Conservation (phyloP, 2,888 invertebrate genomes). For the Agrotis puta region DNA sequence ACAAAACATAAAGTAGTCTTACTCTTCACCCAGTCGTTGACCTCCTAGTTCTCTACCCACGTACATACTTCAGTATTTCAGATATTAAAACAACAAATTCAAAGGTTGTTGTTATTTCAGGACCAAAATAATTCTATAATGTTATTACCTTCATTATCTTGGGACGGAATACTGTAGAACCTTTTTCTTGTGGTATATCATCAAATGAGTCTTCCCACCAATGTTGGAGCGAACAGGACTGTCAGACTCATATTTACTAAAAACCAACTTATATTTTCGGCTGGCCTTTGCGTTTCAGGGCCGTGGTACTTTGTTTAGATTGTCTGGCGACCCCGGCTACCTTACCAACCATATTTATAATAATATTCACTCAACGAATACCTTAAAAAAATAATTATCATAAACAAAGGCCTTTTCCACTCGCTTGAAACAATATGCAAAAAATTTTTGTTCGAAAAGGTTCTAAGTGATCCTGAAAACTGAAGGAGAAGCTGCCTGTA, state of each 20-base stretch:
- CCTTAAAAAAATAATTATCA: slow-evolving; percentile 14
- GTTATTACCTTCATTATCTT: slow-evolving; percentile 27
- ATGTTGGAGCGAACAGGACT: no score
- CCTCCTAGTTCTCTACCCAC: neutral
- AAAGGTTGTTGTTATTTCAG: slow-evolving; percentile 48
- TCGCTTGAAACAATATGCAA: slow-evolving; percentile 40
- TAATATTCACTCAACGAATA: slow-evolving; percentile 31
- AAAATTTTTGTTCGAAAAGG: slow-evolving; percentile 22
- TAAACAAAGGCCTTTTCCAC: neutral
- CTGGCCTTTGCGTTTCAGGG: no score
- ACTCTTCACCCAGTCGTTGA: neutral
- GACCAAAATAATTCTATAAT: slow-evolving; percentile 42
- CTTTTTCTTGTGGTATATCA: slow-evolving; percentile 28
- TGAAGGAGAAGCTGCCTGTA: neutral
- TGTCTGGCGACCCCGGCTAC: no score
- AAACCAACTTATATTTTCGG: no score
- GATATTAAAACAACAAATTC: slow-evolving; percentile 35
- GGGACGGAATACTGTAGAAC: slow-evolving; percentile 13
- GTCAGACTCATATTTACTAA: no score
- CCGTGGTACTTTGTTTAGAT: no score
- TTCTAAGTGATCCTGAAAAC: slow-evolving; percentile 20
- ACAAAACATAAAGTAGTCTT: neutral
- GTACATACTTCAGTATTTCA: neutral
- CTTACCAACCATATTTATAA: slow-evolving; percentile 39
- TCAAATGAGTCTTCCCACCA: no score